Evolutionary conservation across 2,113 vertebrate genomes (phyloP), one percentile per base, ranked within the genome.

Genomic region (Megaleporinus macrocephalus): DNA sequence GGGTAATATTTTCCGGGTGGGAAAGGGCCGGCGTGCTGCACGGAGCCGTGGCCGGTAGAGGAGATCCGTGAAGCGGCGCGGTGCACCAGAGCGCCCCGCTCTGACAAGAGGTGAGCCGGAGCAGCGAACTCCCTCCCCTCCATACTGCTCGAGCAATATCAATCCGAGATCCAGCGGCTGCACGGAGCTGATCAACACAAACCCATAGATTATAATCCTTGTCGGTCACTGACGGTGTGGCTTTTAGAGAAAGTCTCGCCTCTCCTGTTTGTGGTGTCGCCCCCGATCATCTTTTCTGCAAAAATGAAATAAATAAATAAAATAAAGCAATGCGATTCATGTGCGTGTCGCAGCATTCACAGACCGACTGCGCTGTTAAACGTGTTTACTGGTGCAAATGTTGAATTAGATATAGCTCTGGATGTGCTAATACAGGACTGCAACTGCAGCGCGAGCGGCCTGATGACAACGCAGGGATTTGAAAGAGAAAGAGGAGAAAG

Each of bases 111-210:
- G 92, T 97, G 96, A 86, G 97, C 96, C 91, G 96, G 96, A 88
- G 97, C 94, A 62, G 96, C 94, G 84, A 98, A 98, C 88, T 99
- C 97, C 90, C 96, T 96, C 94, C 96, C 96, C 94, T 99, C 97
- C 97, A 99, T 98, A 86, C 89, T 89, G 89, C 86, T 85, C 49
- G 84, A 89, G 91, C 86, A 89, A 90, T 86, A 92, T 73, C 93
- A 94, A 94, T 94, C 93, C 93, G 80, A 92, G 92, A 91, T 90
- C 91, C 90, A 90, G 88, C 78, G 88, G 87, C 87, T 80, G 87
- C 82, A 86, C 86, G 86, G 86, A 87, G 81, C 84, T 86, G 90
- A 92, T 92, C 90, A 93, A 89, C 93, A 84, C 89, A 93, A 91
- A 90, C 85, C 92, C 92, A 92, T 91, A 82, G 81, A 91, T 85